Evolutionary conservation across 37 sponge, comb jelly and placozoan species (phyloP).

Genomic region (Geodia barretti): DNA sequence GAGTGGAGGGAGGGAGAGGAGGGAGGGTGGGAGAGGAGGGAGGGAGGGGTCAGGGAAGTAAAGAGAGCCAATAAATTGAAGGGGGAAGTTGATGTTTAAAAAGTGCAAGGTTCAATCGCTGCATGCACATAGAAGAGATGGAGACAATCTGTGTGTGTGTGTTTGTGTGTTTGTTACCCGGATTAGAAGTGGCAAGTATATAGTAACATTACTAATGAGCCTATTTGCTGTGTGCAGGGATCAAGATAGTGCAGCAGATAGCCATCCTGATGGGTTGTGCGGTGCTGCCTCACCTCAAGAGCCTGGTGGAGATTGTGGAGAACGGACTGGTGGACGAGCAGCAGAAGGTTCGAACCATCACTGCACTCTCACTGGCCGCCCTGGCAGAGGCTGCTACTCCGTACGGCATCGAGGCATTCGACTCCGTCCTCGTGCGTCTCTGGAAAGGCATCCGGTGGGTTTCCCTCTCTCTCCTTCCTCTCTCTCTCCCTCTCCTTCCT

Average conservation of each 20-base stretch:
- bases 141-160: too few species aligned
- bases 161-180: too few species aligned
- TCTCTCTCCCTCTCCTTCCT: neutral
- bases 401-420: conserved; percentile 98
- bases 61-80: too few species aligned
- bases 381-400: conserved; percentile 99
- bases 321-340: conserved; percentile 97
- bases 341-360: conserved; percentile 99
- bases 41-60: neutral
- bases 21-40: neutral
- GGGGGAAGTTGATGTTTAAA: too few species aligned
- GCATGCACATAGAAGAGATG: too few species aligned
- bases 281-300: conserved; percentile 94
- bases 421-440: conserved; percentile 95
- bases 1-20: neutral
- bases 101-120: too few species aligned
- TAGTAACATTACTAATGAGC: too few species aligned
- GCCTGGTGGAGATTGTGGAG: conserved; percentile 97
- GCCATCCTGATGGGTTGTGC: conserved; percentile 99
- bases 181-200: neutral
- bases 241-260: conserved; percentile 98
- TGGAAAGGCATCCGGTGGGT: conserved; percentile 90
- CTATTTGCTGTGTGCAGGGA: conserved; percentile 49
- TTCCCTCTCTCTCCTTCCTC: neutral
- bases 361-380: conserved; percentile 98